Conservation (phyloP, 1,140 invertebrate genomes). For the Tetramorium parvispinum region DNA sequence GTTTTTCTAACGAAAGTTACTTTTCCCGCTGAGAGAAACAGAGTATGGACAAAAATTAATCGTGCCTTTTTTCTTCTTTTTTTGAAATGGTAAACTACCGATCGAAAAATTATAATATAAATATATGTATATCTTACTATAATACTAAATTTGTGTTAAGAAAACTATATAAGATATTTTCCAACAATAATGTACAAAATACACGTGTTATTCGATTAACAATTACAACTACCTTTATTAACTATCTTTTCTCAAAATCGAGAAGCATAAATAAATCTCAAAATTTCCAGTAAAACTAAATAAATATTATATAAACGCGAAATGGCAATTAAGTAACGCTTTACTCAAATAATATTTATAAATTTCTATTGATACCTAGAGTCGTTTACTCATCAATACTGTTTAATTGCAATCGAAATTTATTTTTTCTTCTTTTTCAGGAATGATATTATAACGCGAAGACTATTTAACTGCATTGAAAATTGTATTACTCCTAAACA, state of each 20-base stretch:
- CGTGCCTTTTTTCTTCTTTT: neutral
- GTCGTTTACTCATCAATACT: neutral
- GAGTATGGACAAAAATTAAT: neutral
- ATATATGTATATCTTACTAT: neutral
- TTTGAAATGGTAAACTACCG: neutral
- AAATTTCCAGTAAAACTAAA: neutral
- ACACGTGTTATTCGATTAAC: neutral
- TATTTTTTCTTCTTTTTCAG: neutral
- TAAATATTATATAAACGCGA: neutral
- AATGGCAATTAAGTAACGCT: neutral
- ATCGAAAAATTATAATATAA: neutral
- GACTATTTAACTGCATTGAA: neutral
- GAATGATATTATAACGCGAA: neutral
- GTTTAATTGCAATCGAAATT: neutral
- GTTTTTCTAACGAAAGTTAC: neutral
- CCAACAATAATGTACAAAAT: neutral
- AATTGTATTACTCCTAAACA: neutral
- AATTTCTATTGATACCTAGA: neutral
- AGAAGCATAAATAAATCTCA: neutral
- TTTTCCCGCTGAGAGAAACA: neutral
- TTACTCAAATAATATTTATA: neutral
- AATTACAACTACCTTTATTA: neutral
- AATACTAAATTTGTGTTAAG: neutral
- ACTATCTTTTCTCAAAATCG: neutral
- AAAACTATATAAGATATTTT: neutral